A percentile compares a stretch with the other conserved stretches of the same genome.
phyloP scores from a whole-genome alignment of 2,888 invertebrate genomes.

The Spatulosminthurus flaviceps region DNA sequence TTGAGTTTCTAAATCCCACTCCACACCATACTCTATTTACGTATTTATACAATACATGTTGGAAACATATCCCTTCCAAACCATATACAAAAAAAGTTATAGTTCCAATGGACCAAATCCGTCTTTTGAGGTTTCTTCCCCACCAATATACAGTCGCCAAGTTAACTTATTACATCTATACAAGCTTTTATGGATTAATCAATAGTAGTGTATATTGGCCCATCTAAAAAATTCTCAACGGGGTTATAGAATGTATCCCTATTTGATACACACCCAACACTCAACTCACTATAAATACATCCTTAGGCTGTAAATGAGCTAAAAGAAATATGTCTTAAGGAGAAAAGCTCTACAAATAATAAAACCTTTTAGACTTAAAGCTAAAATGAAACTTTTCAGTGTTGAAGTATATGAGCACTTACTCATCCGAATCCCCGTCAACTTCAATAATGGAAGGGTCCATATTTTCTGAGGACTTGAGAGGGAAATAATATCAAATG shows the following conservation, averaged over 20 bases:
- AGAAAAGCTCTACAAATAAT: too few relatives aligned
- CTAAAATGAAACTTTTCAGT: neutral
- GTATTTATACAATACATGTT: too few relatives aligned
- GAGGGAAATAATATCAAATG: neutral
- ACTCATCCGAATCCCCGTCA: constrained; percentile 55
- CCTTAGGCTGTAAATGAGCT: too few relatives aligned
- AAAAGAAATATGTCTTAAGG: too few relatives aligned
- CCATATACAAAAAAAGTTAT: neutral
- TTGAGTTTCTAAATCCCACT: too few relatives aligned
- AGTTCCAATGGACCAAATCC: neutral
- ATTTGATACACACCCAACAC: too few relatives aligned
- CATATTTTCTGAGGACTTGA: constrained; percentile 8
- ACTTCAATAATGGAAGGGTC: constrained; percentile 53
- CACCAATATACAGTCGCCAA: neutral
- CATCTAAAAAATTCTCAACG: neutral
- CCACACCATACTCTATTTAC: too few relatives aligned
- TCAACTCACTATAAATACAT: too few relatives aligned
- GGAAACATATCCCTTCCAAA: too few relatives aligned
- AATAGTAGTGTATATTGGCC: neutral
- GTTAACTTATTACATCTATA: too few relatives aligned
- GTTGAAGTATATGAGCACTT: constrained; percentile 45
- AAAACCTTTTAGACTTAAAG: too few relatives aligned
- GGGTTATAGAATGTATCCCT: neutral
- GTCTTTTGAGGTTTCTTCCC: neutral
- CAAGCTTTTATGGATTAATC: constrained; percentile 35